These are phyloP conservation scores for Lichenostomus cassidix DNA, from an alignment of 2,113 vertebrate species.

Conservation along the genomic window DNA sequence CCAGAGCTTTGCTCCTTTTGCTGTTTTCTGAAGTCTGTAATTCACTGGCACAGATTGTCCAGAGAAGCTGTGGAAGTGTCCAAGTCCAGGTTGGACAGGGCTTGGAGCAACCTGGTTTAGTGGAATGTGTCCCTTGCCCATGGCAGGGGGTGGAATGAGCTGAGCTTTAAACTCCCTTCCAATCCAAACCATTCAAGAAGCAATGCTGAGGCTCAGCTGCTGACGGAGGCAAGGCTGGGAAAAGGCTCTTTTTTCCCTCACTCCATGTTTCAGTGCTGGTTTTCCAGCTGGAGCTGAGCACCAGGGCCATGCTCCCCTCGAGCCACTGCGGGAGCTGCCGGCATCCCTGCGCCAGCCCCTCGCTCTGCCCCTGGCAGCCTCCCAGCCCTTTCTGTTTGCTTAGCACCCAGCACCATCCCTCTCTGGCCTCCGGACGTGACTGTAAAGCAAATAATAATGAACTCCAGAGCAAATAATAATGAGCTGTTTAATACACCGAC, in stretches of 20 bases:
- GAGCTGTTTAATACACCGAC: conserved; percentile 54
- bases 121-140: neutral
- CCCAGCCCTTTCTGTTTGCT: conserved; percentile 19
- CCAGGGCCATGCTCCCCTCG: accelerated
- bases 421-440: conserved; percentile 26
- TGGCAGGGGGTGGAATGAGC: accelerated
- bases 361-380: neutral
- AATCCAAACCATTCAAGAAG: neutral
- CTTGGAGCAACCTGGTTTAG: neutral
- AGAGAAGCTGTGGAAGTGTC: neutral
- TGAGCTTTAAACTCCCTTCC: neutral
- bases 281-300: neutral
- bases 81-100: neutral
- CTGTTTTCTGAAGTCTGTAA: neutral
- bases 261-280: neutral
- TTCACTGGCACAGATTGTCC: neutral
- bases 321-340: neutral
- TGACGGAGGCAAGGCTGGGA: accelerated
- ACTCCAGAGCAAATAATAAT: conserved; percentile 59
- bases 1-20: neutral
- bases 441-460: conserved; percentile 58
- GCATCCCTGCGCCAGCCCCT: neutral
- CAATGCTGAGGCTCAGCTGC: neutral
- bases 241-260: neutral
- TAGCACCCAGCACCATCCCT: neutral